Evolutionary conservation across 2,888 invertebrate species (phyloP).

Genomic region (Protonemura montana): DNA sequence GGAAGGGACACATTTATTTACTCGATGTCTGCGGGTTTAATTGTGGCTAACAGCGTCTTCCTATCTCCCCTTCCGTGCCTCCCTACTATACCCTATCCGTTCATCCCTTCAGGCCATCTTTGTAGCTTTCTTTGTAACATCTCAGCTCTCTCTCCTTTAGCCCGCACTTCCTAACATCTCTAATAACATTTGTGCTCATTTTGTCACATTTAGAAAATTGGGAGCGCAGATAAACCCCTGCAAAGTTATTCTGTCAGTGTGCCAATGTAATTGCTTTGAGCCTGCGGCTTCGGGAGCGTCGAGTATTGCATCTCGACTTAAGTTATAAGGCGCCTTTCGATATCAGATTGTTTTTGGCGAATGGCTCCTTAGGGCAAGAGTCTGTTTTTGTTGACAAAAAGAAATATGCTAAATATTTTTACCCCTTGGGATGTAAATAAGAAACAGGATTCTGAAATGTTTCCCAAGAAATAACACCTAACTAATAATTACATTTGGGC

Average conservation of each 20-base stretch:
- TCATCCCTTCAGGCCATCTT: slow-evolving; percentile 29
- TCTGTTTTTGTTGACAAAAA: background rate
- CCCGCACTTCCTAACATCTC: slow-evolving; percentile 17
- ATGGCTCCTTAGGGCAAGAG: background rate
- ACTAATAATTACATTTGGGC: background rate
- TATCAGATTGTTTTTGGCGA: background rate
- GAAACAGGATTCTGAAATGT: background rate
- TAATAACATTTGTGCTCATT: slow-evolving; percentile 43
- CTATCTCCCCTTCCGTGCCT: slow-evolving; percentile 20
- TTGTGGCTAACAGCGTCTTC: slow-evolving; percentile 42
- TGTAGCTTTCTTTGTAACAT: slow-evolving; percentile 36
- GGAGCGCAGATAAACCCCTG: slow-evolving; percentile 18
- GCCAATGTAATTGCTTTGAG: slow-evolving; percentile 38
- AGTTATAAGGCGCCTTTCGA: background rate
- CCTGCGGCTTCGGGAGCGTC: background rate
- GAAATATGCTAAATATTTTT: background rate
- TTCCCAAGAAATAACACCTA: slow-evolving; percentile 4
- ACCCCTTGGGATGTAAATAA: background rate
- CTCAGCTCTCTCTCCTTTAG: slow-evolving; percentile 18
- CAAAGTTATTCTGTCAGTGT: slow-evolving; percentile 29
- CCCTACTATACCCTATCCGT: slow-evolving; percentile 12
- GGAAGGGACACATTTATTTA: slow-evolving; percentile 37
- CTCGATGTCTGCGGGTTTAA: slow-evolving; percentile 40
- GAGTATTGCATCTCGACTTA: background rate
- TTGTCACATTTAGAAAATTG: slow-evolving; percentile 41